phyloP scores from a whole-genome alignment of 2,888 invertebrate species.

The Mayetiola destructor region DNA sequence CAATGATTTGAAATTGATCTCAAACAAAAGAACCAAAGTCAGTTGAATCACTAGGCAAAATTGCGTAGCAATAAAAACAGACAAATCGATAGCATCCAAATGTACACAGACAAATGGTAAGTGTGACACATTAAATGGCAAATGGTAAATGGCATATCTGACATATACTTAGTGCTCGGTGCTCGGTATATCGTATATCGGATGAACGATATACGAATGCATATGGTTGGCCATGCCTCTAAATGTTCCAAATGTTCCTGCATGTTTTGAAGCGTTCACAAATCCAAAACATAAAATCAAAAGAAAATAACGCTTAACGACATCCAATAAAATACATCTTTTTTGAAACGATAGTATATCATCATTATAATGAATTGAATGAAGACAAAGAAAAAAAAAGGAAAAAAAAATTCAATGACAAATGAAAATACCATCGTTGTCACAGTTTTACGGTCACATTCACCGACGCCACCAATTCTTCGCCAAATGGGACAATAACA shows the following conservation, averaged over 20 bases:
- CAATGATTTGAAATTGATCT: too few species aligned
- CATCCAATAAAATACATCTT: constrained; percentile 9
- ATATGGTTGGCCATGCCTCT: too few species aligned
- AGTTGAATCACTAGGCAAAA: too few species aligned
- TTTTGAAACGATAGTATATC: background rate
- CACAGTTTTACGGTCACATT: background rate
- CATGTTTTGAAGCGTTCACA: too few species aligned
- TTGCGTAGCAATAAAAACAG: background rate
- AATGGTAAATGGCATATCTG: too few species aligned
- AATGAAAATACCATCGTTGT: constrained; percentile 4
- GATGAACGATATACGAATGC: too few species aligned
- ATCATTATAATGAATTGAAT: constrained; percentile 11
- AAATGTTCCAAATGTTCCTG: too few species aligned
- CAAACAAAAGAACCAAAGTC: too few species aligned
- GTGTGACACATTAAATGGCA: constrained; percentile 11
- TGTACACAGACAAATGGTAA: background rate
- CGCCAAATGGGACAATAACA: background rate
- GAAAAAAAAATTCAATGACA: too few species aligned
- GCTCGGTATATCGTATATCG: background rate
- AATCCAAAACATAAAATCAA: background rate
- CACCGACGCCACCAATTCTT: background rate
- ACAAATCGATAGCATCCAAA: background rate
- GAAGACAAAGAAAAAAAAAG: too few species aligned
- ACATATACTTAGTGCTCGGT: background rate
- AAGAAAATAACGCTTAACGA: background rate